Base-by-base conservation (phyloP, 2,797 vertebrate species). In the Chloroceryle amazona region DNA sequence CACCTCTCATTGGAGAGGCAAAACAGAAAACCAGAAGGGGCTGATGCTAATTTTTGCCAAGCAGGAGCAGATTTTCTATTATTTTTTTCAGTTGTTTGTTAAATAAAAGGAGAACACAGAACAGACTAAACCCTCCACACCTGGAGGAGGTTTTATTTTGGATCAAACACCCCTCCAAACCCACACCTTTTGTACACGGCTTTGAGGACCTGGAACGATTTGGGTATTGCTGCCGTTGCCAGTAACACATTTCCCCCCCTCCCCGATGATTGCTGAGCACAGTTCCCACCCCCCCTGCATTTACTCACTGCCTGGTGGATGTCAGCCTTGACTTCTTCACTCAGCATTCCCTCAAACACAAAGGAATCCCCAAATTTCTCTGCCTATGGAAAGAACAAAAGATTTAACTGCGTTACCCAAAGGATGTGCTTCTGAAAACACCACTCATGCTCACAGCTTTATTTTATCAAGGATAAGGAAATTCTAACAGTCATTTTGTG, bases 311-410 rank as follows among this genome's bases (percentile, higher is more conserved):
- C 98, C 82, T 98, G 98, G 26, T 98, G 97, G 85, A 98, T 98
- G 55, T 47, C 86, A 26, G 94, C 97, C 95, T 98, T 98, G 83
- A 98, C 98, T 65, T 89, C 96, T 49, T 99, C 98, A 47, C 99
- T 99, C 98, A 99, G 97, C 98, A 99, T 86, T 60, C 99, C 99
- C 85, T 99, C 99, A 83, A 99, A 99, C 72, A 99, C 99, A 98
- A 99, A 99, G 3, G 99, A 99, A 97, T 99, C 99, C 2, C 99
- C 99, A 79, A 99, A 99, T 65, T 93, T 99, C 97, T 99, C 99
- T 6, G 99, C 99, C 99, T 99, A 11, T 9, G 49, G 41, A 75
- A 62, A 91, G 54, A 70, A 55, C 4, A 61, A 49, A 61, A 93
- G 63, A 83, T 6, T 33, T 13, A 71, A 44, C 4, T 2, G 3